Evolutionary conservation across 2,888 invertebrate species (phyloP).

Genomic region (Zhengitettix transpicula): DNA sequence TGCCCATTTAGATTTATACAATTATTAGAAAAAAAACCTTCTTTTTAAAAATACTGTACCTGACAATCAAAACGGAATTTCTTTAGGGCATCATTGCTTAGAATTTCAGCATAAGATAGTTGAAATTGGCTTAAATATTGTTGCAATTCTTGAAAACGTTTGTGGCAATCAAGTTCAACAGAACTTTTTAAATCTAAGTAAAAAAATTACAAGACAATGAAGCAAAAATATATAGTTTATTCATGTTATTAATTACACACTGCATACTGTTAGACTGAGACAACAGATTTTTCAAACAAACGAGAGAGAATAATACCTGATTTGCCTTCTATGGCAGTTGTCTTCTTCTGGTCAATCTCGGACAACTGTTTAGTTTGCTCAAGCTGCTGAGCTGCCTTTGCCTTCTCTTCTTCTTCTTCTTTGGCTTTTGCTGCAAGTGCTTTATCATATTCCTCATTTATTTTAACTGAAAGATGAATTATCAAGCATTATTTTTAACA

Average conservation of each 20-base stretch:
- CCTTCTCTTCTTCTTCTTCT: background rate
- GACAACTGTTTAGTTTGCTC: background rate
- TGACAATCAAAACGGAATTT: conserved; percentile 64
- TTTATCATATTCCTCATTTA: background rate
- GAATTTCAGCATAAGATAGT: conserved; percentile 38
- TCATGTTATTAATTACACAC: too few relatives aligned
- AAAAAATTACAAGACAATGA: too few relatives aligned
- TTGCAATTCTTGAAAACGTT: conserved; percentile 38
- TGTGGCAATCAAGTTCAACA: conserved; percentile 6
- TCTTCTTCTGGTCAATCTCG: conserved; percentile 7
- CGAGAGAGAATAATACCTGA: too few relatives aligned
- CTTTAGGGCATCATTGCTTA: conserved; percentile 43
- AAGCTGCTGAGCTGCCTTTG: background rate
- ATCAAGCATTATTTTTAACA: background rate
- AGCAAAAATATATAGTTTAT: too few relatives aligned
- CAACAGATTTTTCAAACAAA: background rate
- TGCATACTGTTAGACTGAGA: background rate
- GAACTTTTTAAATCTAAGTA: too few relatives aligned
- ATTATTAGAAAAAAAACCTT: background rate
- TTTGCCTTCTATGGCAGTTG: too few relatives aligned
- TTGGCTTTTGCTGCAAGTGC: background rate
- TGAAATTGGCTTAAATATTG: conserved; percentile 40
- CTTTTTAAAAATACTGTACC: too few relatives aligned
- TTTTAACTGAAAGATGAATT: background rate
- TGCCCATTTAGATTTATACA: too few relatives aligned